These are phyloP conservation scores for Athetis lepigone DNA, from an alignment of 2,888 invertebrate genomes.

Conservation along the genomic window DNA sequence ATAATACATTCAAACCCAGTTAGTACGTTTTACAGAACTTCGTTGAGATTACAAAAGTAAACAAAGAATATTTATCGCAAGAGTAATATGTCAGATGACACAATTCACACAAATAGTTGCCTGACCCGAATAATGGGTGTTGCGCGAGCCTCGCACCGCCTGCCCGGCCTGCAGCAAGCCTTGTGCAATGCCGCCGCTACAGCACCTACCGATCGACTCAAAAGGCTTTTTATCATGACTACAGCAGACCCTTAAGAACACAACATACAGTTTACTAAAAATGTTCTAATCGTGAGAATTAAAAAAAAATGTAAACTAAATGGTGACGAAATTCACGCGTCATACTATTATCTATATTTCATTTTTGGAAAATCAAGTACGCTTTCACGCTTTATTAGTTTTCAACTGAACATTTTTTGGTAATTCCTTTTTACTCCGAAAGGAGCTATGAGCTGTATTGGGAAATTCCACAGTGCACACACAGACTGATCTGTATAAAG, in stretches of 20 bases:
- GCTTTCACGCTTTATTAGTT: neutral
- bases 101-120: slow-evolving; percentile 89
- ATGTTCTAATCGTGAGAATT: neutral
- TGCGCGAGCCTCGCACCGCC: slow-evolving; percentile 86
- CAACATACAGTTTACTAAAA: neutral
- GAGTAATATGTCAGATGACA: slow-evolving; percentile 85
- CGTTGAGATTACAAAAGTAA: slow-evolving; percentile 59
- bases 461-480: neutral
- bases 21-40: slow-evolving; percentile 13
- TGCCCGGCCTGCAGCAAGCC: slow-evolving; percentile 84
- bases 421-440: neutral
- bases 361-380: slow-evolving; percentile 4
- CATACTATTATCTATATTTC: no score
- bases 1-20: neutral
- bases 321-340: neutral
- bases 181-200: slow-evolving; percentile 85
- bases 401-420: neutral
- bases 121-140: slow-evolving; percentile 88
- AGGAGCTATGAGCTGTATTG: neutral
- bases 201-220: slow-evolving; percentile 58
- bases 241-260: neutral
- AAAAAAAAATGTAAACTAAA: slow-evolving; percentile 11
- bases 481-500: neutral
- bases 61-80: slow-evolving; percentile 74
- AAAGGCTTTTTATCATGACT: slow-evolving; percentile 43